These are phyloP conservation scores for Choristoneura fumiferana DNA, from an alignment of 1,140 invertebrate species.

Conservation along the genomic window DNA sequence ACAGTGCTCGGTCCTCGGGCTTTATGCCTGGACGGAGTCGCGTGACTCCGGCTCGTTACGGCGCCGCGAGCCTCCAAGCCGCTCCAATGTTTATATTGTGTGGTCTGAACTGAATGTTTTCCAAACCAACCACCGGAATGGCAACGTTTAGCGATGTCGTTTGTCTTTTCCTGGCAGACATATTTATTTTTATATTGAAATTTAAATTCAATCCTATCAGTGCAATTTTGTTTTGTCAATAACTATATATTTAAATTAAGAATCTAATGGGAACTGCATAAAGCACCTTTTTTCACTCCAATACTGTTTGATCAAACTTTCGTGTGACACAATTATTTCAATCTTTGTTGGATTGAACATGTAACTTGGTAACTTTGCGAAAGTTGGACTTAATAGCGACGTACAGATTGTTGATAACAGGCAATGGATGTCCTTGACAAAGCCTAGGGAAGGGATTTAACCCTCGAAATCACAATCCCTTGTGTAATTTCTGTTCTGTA, in stretches of 20 bases:
- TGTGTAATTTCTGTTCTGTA: conserved; percentile 9
- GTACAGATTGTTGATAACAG: not conserved
- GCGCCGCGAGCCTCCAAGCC: conserved; percentile 32
- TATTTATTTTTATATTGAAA: not conserved
- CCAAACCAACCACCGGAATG: conserved; percentile 21
- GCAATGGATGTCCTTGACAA: conserved; percentile 6
- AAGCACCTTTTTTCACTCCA: no score
- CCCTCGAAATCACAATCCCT: conserved; percentile 4
- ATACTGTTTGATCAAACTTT: no score
- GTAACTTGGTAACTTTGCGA: no score
- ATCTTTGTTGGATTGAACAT: no score
- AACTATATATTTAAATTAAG: no score
- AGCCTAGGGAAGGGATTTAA: not conserved
- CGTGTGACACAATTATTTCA: no score
- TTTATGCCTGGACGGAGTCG: conserved; percentile 69
- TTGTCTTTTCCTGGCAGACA: conserved; percentile 2
- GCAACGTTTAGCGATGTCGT: not conserved
- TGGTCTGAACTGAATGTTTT: conserved; percentile 22
- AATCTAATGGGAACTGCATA: no score
- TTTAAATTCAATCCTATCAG: not conserved
- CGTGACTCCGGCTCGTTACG: conserved; percentile 57
- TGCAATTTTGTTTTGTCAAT: no score
- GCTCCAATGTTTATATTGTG: conserved; percentile 4
- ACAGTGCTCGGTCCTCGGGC: conserved; percentile 56
- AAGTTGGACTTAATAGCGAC: no score